Evolutionary conservation across 1,140 invertebrate species (phyloP).

Genomic region (Manduca sexta): DNA sequence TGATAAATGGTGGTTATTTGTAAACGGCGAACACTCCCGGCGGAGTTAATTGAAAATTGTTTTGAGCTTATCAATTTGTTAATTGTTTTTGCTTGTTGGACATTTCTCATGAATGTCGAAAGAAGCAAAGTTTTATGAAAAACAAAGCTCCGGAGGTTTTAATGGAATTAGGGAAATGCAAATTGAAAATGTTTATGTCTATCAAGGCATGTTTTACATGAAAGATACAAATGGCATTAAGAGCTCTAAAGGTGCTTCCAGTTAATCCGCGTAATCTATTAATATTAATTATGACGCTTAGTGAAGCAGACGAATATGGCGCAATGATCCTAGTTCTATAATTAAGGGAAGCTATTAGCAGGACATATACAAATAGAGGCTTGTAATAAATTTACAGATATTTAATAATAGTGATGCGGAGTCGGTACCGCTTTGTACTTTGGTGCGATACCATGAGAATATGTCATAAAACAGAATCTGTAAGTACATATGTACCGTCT

Average conservation of each 20-base stretch:
- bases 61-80: constrained; percentile 73
- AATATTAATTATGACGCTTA: too few species aligned
- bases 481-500: constrained; percentile 25
- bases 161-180: constrained; percentile 6
- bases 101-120: constrained; percentile 54
- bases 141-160: constrained; percentile 4
- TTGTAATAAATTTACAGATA: constrained; percentile 13
- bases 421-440: background rate
- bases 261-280: too few species aligned
- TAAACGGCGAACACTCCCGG: constrained; percentile 68
- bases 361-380: constrained; percentile 12
- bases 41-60: constrained; percentile 73
- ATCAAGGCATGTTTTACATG: too few species aligned
- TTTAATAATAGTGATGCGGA: constrained; percentile 14
- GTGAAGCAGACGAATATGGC: too few species aligned
- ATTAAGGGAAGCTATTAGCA: constrained; percentile 12
- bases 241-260: too few species aligned
- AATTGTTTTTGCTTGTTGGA: constrained; percentile 71
- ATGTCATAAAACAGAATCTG: constrained; percentile 14
- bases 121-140: constrained; percentile 46
- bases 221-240: too few species aligned
- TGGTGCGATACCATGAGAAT: constrained; percentile 16
- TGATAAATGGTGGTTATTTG: constrained; percentile 72
- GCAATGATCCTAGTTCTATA: constrained; percentile 9
- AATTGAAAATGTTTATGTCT: too few species aligned